Percentiles rank a stretch among this genome's conserved stretches.
Evolutionary conservation across 2,113 vertebrate species (phyloP).

Genomic region (Dasyornis broadbenti): DNA sequence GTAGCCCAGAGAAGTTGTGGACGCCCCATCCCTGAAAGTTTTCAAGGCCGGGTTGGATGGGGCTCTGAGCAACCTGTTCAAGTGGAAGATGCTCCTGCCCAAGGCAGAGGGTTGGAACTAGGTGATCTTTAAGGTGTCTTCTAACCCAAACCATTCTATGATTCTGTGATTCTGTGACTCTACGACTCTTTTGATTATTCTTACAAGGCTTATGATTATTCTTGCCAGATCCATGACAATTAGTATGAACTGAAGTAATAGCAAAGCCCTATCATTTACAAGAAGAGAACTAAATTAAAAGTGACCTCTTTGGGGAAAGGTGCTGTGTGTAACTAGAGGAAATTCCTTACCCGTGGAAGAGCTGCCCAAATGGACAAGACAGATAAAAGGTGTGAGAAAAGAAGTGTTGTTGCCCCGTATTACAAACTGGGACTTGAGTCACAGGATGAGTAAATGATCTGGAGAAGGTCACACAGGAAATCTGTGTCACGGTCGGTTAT

Average conservation of each 20-base stretch:
- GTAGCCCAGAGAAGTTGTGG: background rate
- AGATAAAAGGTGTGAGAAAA: constrained; percentile 21
- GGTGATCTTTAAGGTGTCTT: background rate
- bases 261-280: background rate
- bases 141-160: background rate
- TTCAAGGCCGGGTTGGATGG: background rate
- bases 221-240: background rate
- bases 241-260: background rate
- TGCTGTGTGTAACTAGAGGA: background rate
- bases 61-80: background rate
- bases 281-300: background rate
- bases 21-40: background rate
- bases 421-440: constrained; percentile 2
- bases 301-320: background rate
- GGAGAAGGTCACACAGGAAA: constrained; percentile 47
- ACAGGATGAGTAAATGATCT: constrained; percentile 34
- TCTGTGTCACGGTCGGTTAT: constrained; percentile 32
- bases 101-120: background rate
- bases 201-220: background rate
- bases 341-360: background rate
- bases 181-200: background rate
- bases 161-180: background rate
- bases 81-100: background rate
- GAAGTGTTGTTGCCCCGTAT: background rate
- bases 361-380: background rate